phyloP scores from a whole-genome alignment of 2,113 vertebrate genomes.

The Corythoichthys haematopterus region DNA sequence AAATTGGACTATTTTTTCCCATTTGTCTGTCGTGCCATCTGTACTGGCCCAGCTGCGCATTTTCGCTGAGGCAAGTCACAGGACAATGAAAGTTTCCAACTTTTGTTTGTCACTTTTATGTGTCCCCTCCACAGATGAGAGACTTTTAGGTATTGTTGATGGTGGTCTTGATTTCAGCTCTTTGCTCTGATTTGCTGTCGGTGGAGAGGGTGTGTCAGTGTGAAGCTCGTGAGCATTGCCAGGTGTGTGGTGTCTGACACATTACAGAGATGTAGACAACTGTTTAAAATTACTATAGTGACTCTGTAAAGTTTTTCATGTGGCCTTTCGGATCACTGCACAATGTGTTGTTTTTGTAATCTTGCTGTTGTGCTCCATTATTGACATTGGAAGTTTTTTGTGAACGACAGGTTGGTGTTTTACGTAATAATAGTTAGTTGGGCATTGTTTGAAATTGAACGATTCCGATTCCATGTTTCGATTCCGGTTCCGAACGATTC shows the following conservation, averaged over 20 bases:
- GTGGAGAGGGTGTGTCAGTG: no score
- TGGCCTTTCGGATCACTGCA: conserved; percentile 52
- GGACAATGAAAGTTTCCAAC: conserved; percentile 78
- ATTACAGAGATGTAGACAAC: no score
- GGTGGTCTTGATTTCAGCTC: conserved; percentile 59
- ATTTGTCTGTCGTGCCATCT: conserved; percentile 86
- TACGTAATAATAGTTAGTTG: background rate
- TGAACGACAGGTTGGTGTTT: background rate
- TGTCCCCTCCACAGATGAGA: conserved; percentile 56
- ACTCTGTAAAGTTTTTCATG: conserved; percentile 52
- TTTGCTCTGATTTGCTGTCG: no score
- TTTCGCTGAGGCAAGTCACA: conserved; percentile 71
- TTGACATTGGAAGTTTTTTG: conserved; percentile 32
- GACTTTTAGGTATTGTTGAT: conserved; percentile 61
- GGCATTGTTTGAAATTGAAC: no score
- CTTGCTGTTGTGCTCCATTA: conserved; percentile 46
- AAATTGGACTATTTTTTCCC: conserved; percentile 91
- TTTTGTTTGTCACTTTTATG: conserved; percentile 78
- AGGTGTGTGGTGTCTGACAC: conserved; percentile 25
- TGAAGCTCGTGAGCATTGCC: conserved; percentile 47
- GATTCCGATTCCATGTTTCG: no score
- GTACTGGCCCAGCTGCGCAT: conserved; percentile 79
- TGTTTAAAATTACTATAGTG: no score
- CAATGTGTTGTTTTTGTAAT: conserved; percentile 53
- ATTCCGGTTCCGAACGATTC: no score